Conservation (phyloP, 92 coral and sea anemone species). For the Bergia puertoricense region DNA sequence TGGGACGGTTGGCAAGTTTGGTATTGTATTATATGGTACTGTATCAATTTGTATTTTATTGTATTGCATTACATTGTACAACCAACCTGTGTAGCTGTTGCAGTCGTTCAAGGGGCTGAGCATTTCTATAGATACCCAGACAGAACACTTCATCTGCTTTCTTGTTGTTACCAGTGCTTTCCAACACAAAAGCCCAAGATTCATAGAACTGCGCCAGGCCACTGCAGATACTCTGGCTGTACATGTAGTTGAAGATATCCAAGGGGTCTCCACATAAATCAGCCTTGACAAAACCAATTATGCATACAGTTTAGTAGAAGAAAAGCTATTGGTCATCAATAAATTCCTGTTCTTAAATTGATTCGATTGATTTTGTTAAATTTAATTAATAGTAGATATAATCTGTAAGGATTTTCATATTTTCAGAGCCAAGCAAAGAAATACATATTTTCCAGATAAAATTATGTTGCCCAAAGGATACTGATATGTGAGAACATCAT, state of each 20-base stretch:
- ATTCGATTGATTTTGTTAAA: too few relatives aligned
- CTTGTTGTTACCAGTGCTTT: constrained; percentile 66
- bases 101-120: constrained; percentile 80
- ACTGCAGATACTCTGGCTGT: constrained; percentile 80
- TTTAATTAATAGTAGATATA: too few relatives aligned
- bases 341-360: too few relatives aligned
- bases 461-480: too few relatives aligned
- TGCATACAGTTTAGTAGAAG: neutral
- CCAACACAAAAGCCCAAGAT: constrained; percentile 86
- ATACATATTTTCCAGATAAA: too few relatives aligned
- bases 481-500: too few relatives aligned
- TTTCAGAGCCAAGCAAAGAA: too few relatives aligned
- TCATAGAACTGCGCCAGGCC: constrained; percentile 76
- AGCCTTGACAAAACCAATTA: constrained; percentile 56
- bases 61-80: too few relatives aligned
- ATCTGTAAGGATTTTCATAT: too few relatives aligned
- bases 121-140: constrained; percentile 80
- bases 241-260: constrained; percentile 85
- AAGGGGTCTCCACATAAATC: constrained; percentile 82
- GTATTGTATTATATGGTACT: too few relatives aligned
- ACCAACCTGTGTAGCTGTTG: constrained; percentile 79
- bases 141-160: constrained; percentile 91
- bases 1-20: too few relatives aligned
- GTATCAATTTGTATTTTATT: too few relatives aligned
- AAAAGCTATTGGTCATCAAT: neutral